Base-by-base conservation (phyloP, 2,113 vertebrate species). In the Neoarius graeffei region DNA sequence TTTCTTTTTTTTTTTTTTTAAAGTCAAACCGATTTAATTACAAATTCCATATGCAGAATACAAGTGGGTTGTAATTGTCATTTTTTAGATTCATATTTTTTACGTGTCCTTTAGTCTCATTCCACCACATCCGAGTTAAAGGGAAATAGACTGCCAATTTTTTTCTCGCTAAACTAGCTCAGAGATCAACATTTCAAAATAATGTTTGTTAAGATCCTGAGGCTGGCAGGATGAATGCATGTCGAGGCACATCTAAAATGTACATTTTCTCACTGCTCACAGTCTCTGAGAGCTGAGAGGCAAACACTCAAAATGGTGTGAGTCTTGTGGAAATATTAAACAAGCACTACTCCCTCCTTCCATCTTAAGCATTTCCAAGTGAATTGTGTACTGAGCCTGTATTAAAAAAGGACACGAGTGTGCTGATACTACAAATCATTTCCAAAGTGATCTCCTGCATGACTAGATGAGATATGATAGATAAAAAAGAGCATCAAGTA, bases 391-490 rank as follows among this genome's bases (percentile, higher is more conserved):
- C 50, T 0, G 62, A 88, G 9, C 57, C 62, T 74, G 66, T 83
- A 83, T 62, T 82, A 62, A 64, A 84, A 62, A 79, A 30, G 64
- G 35, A 50, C 56, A 27, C 48, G 67, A 54, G 71, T 64, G 81
- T 87, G 71, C 52, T 81, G 71, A 80, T 79, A 17, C 85, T 19
- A 42, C 48, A 54, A 83, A 85, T 86, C 71, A 89, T 83, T 66
- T 85, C 50, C 79, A 80, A n/a, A 84, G 80, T 30, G 80, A 88
- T 64, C 81, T 86, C 50, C 88, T 88, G 73, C 54, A 67, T 30
- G 8, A 67, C 66, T 62, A 50, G 74, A 84, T 77, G 73, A 83
- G 66, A 88, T 56, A 48, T 13, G 19, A 62, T 52, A 87, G 83
- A 76, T 87, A 50, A 50, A 76, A 4, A 81, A 69, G 74, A 50